Percentiles rank a stretch among this genome's conserved stretches.
Conservation (phyloP, 2,797 vertebrate genomes). For the Ctenopoma kingsleyae region DNA sequence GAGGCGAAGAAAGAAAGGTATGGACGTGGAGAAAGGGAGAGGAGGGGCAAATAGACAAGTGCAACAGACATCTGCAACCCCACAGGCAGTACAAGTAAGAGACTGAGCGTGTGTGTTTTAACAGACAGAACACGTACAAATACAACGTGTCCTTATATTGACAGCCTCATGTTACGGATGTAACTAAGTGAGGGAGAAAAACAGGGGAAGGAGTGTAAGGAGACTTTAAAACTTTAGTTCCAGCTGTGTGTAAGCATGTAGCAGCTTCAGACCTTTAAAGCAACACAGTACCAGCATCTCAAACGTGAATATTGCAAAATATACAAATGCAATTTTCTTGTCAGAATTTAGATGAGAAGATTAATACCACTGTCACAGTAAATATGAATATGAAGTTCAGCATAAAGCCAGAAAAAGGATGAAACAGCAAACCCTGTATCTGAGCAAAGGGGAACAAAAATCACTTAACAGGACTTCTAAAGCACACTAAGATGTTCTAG, state of each 20-base stretch:
- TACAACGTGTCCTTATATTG: conserved; percentile 16
- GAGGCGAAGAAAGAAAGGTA: conserved; percentile 36
- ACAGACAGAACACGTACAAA: conserved; percentile 24
- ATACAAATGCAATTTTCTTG: neutral
- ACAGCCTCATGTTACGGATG: conserved; percentile 34
- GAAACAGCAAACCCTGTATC: neutral
- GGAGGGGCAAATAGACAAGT: conserved; percentile 55
- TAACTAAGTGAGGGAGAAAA: neutral
- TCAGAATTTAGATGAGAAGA: neutral
- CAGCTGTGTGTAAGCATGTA: neutral
- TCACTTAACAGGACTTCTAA: neutral
- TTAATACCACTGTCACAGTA: neutral
- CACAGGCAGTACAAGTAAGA: conserved; percentile 63
- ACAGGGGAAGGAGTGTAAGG: neutral
- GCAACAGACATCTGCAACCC: conserved; percentile 71
- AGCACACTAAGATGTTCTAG: neutral
- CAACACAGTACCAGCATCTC: neutral
- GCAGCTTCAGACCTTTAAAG: neutral
- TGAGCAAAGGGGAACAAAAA: neutral
- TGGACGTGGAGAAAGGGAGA: conserved; percentile 51
- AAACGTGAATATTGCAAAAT: neutral
- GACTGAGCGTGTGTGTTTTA: conserved; percentile 20
- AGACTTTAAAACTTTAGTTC: neutral
- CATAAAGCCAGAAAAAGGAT: no score
- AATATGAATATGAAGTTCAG: neutral